phyloP scores from a whole-genome alignment of 2,888 invertebrate genomes.

The Pristionchus exspectatus region DNA sequence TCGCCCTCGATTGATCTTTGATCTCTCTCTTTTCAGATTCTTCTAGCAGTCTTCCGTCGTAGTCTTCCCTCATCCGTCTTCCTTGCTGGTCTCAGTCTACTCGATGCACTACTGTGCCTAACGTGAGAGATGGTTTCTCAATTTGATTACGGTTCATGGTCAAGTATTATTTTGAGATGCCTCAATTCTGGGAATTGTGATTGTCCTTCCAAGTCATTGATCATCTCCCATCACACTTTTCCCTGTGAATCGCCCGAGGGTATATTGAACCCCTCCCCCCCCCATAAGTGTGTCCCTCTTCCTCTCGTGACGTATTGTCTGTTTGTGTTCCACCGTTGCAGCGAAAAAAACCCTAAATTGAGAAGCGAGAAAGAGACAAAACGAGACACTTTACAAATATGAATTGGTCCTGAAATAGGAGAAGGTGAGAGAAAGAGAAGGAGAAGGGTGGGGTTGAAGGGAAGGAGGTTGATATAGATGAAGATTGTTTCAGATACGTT shows the following conservation, averaged over 20 bases:
- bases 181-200: neutral
- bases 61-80: slow-evolving; percentile 67
- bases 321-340: neutral
- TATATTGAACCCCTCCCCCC: neutral
- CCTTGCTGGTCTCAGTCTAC: slow-evolving; percentile 63
- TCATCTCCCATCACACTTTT: neutral
- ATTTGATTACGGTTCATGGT: neutral
- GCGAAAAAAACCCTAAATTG: neutral
- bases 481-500: slow-evolving; percentile 57
- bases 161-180: no score
- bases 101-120: slow-evolving; percentile 66
- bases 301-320: neutral
- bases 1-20: neutral
- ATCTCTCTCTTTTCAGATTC: slow-evolving; percentile 60
- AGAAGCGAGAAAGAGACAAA: neutral
- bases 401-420: neutral
- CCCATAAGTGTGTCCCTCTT: neutral
- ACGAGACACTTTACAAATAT: neutral
- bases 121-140: slow-evolving; percentile 54
- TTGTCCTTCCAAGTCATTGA: neutral
- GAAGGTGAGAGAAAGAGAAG: neutral
- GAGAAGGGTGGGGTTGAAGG: neutral
- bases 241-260: neutral
- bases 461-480: neutral
- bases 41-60: slow-evolving; percentile 67